phyloP scores from a whole-genome alignment of 1,140 invertebrate species.

The Daktulosphaira vitifoliae region DNA sequence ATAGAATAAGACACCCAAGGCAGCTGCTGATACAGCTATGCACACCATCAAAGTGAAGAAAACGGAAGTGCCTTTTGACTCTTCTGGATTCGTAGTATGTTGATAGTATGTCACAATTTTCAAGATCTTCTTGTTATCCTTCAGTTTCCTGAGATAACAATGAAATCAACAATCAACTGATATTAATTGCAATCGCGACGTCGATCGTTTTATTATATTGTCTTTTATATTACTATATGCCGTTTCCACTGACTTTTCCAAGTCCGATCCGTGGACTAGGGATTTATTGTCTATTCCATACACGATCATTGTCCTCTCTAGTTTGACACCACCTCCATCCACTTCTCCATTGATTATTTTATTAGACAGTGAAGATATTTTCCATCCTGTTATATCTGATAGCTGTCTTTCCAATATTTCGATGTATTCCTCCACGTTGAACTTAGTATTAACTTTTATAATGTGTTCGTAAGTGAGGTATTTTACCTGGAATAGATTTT shows the following conservation, averaged over 20 bases:
- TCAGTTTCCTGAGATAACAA: background rate
- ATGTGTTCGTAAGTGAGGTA: background rate
- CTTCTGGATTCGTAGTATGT: background rate
- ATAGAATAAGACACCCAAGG: background rate
- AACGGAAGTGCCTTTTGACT: background rate
- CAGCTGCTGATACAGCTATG: background rate
- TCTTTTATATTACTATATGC: too few species aligned
- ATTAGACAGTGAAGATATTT: background rate
- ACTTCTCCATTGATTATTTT: background rate
- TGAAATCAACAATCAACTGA: too few species aligned
- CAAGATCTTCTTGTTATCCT: background rate
- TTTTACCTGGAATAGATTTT: background rate
- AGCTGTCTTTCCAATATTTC: background rate
- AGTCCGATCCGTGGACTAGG: background rate
- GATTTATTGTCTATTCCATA: slow-evolving; percentile 1
- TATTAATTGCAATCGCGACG: too few species aligned
- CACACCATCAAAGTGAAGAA: background rate
- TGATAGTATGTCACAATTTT: background rate
- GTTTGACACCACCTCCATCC: background rate
- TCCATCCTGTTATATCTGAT: background rate
- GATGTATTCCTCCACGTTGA: background rate
- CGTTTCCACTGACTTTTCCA: slow-evolving; percentile 8
- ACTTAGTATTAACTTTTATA: background rate
- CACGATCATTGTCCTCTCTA: background rate
- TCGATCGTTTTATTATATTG: too few species aligned